Base-by-base conservation (phyloP, 2,888 invertebrate species). In the Sthenelais limicola region DNA sequence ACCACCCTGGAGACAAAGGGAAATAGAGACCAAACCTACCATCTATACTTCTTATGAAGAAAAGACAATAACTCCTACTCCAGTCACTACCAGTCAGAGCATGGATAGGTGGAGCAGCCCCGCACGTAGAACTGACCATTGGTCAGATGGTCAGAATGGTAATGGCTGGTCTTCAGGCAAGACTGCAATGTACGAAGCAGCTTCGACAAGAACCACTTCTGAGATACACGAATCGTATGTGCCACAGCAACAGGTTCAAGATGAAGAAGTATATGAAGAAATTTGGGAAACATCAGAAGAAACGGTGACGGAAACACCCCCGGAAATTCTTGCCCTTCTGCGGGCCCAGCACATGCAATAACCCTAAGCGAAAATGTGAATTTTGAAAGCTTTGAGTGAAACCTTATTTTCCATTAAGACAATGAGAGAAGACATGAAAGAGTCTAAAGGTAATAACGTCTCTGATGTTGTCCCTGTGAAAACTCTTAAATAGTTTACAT, bases 281-380 rank as follows among this genome's bases (percentile, higher is more conserved):
- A 33, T 33, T 4, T 70, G 70, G 70, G 70, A 70, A 26, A n/a
- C 56, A 9, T 4, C 21, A 5, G 69, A 69, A 71, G 78, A 78
- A 69, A 71, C 73, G 0, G 77, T 78, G 0, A n/a, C n/a, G n/a
- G 78, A 78, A 26, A 79, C 79, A 1, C 79, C 79, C 9, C 66
- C 71, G 3, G 75, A 76, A 32, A 70, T 79, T 15, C 56, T 78
- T n/a, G 71, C 73, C 26, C 26, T 73, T 21, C 69, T 76, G 21
- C 68, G 35, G 30, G 28, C 38, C 5, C 51, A 49, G 24, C 71
- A 71, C 30, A 58, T 47, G 48, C 48, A 48, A 48, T 67, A 67
- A 38, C 24, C 24, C 38, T 30, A 3, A n/a, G n/a, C n/a, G n/a
- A n/a, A n/a, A n/a, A n/a, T n/a, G n/a, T n/a, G n/a, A n/a, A n/a